Conservation (phyloP, 2,113 vertebrate genomes). For the Tor tambroides region DNA sequence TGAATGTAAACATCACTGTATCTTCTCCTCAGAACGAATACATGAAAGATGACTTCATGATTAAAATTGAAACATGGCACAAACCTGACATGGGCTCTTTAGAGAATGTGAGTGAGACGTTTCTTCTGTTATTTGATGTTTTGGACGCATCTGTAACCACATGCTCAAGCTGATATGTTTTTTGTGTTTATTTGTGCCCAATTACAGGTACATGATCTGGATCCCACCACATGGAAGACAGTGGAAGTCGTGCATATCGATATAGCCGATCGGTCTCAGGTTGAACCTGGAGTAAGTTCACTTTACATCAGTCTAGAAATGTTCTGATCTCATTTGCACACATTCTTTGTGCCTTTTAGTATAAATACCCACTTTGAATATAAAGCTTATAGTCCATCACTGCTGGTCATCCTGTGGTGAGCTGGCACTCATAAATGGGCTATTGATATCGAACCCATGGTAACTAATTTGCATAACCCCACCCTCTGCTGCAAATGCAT, state of each 20-base stretch:
- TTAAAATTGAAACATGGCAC: constrained; percentile 99
- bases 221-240: constrained; percentile 89
- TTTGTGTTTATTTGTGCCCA: neutral
- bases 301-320: neutral
- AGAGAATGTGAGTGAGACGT: constrained; percentile 89
- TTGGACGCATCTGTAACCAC: neutral
- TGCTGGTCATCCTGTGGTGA: neutral
- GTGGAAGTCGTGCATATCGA: constrained; percentile 94
- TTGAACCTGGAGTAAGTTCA: constrained; percentile 85
- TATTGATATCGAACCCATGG: no score
- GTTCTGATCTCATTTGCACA: neutral
- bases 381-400: neutral
- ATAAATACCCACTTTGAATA: neutral
- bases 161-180: neutral
- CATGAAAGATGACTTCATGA: constrained; percentile 99
- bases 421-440: neutral
- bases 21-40: constrained; percentile 88
- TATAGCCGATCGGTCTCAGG: constrained; percentile 90
- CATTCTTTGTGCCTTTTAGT: neutral
- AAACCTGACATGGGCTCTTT: constrained; percentile 92
- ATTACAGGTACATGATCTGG: constrained; percentile 89
- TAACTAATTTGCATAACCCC: neutral
- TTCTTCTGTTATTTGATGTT: neutral
- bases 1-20: neutral
- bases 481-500: neutral